Percentiles rank a stretch among this genome's conserved stretches.
phyloP scores from a whole-genome alignment of 2,797 vertebrate genomes.

The Australoheros facetus region DNA sequence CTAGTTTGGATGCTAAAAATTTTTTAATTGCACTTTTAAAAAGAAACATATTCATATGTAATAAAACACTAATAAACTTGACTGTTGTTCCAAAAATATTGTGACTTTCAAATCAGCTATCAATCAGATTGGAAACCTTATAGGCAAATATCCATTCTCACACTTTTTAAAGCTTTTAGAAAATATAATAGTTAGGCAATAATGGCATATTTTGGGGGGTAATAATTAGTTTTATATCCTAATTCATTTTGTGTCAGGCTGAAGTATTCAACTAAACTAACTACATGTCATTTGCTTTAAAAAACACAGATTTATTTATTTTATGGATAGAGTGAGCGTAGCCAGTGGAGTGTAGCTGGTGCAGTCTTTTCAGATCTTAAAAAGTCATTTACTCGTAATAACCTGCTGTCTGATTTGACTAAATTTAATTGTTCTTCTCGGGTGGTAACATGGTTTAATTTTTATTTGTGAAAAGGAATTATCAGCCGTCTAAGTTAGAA shows the following conservation, averaged over 20 bases:
- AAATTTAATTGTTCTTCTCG: constrained; percentile 1
- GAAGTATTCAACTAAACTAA: not conserved
- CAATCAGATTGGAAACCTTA: too few relatives aligned
- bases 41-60: not conserved
- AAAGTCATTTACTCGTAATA: not conserved
- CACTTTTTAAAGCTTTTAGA: not conserved
- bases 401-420: not conserved
- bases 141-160: not conserved
- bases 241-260: not conserved
- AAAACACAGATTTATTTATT: not conserved
- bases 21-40: not conserved
- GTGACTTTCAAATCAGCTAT: not conserved
- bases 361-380: not conserved
- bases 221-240: not conserved
- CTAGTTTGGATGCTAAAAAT: too few relatives aligned
- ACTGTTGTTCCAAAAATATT: not conserved
- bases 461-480: not conserved
- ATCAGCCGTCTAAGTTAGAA: too few relatives aligned
- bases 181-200: not conserved
- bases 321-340: too few relatives aligned
- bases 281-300: not conserved
- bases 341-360: too few relatives aligned
- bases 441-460: not conserved
- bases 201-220: not conserved
- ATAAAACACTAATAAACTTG: not conserved